phyloP scores from a whole-genome alignment of 2,113 vertebrate genomes.

The Todiramphus saurophagus region DNA sequence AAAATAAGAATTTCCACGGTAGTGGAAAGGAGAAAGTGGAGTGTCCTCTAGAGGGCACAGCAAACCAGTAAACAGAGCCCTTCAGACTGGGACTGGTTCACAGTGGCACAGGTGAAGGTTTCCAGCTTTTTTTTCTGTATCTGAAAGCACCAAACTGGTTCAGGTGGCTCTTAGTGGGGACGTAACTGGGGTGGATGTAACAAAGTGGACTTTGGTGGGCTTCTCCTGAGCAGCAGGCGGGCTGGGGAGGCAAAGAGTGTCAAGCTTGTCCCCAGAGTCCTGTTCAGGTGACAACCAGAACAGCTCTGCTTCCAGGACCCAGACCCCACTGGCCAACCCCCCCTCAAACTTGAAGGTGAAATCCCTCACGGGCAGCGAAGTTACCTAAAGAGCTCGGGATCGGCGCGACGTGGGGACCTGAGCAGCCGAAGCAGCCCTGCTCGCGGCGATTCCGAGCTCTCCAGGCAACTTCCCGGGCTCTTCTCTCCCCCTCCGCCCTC shows the following conservation, averaged over 20 bases:
- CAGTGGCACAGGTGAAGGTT: background rate
- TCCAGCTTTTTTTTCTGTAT: background rate
- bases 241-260: accelerated
- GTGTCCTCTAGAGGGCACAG: constrained; percentile 53
- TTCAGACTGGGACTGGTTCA: background rate
- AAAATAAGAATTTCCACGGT: background rate
- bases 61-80: background rate
- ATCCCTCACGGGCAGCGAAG: accelerated
- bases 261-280: accelerated
- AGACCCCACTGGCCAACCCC: accelerated
- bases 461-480: background rate
- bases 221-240: accelerated
- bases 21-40: background rate
- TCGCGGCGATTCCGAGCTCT: too few relatives aligned
- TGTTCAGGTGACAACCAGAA: background rate
- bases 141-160: background rate
- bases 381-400: accelerated
- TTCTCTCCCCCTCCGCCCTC: too few relatives aligned
- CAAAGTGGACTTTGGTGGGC: too few relatives aligned
- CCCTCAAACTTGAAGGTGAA: background rate
- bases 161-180: accelerated
- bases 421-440: background rate
- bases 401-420: accelerated
- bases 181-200: too few relatives aligned
- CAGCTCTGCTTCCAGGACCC: accelerated